phyloP scores from a whole-genome alignment of 2,113 vertebrate species.

The Brachyhypopomus gauderio region DNA sequence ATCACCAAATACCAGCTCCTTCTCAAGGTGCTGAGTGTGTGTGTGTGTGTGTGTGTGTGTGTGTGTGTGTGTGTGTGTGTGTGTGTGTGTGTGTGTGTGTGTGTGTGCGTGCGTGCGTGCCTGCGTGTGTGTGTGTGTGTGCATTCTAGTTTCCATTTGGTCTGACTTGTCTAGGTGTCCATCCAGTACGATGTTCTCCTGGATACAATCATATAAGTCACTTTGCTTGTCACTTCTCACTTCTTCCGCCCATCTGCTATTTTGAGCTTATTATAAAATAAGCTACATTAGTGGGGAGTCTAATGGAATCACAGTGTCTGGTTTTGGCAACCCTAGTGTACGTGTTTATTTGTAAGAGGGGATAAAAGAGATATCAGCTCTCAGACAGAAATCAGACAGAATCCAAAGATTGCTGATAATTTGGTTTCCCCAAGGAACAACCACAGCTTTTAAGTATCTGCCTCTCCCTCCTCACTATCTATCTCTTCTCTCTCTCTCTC shows the following conservation, averaged over 20 bases:
- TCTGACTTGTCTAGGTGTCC: too few species aligned
- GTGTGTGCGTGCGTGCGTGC: too few species aligned
- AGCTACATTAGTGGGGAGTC: too few species aligned
- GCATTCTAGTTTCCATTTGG: too few species aligned
- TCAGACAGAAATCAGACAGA: not conserved
- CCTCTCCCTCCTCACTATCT: not conserved
- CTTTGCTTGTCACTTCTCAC: too few species aligned
- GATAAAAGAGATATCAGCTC: not conserved
- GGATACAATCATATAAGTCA: too few species aligned
- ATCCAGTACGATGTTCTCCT: too few species aligned
- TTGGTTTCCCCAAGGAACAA: constrained; percentile 1
- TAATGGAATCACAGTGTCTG: too few species aligned
- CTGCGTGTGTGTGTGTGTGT: not conserved
- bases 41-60: not conserved
- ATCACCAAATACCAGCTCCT: constrained; percentile 98
- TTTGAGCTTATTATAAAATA: too few species aligned
- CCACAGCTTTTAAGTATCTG: constrained; percentile 26
- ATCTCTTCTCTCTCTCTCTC: not conserved
- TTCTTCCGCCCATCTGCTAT: too few species aligned
- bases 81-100: not conserved
- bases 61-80: not conserved
- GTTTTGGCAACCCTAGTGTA: not conserved
- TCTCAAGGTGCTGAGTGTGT: constrained; percentile 83
- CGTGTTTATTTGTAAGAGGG: not conserved
- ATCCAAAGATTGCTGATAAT: constrained; percentile 35